phyloP scores from a whole-genome alignment of 2,797 vertebrate genomes.

The Melopsittacus undulatus region DNA sequence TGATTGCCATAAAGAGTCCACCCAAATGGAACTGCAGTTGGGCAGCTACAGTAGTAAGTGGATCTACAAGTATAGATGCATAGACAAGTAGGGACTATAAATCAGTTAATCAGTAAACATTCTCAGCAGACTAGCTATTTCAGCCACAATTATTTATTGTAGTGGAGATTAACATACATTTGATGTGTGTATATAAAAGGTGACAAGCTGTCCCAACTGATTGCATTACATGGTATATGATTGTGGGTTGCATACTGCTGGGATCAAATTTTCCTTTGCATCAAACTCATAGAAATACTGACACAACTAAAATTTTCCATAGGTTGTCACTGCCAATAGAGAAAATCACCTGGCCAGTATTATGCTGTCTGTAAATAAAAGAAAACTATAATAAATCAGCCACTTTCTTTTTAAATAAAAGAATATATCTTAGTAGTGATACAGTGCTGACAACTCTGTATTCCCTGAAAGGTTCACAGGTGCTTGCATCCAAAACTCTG shows the following conservation, averaged over 20 bases:
- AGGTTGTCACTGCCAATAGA: not conserved
- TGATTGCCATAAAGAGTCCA: not conserved
- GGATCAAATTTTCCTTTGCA: not conserved
- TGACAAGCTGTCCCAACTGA: not conserved
- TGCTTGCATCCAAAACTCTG: not conserved
- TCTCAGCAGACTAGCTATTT: not conserved
- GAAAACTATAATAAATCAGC: not conserved
- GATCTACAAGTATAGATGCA: not conserved
- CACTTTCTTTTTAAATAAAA: not conserved
- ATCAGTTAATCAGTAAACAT: not conserved
- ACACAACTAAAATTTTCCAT: not conserved
- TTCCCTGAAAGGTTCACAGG: not conserved
- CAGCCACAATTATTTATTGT: conserved; percentile 16
- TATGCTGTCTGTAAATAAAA: not conserved
- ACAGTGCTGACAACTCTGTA: not conserved
- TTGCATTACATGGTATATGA: not conserved
- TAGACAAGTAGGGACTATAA: not conserved
- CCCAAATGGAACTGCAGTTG: not conserved
- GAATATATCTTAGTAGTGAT: not conserved
- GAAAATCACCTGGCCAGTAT: not conserved
- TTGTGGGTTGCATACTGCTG: not conserved
- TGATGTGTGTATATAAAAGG: not conserved
- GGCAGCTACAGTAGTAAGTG: not conserved
- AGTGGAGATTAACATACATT: not conserved
- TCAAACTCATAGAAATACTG: not conserved